Evolutionary conservation across 2,113 vertebrate species (phyloP).

Genomic region (Amazona guildingii): DNA sequence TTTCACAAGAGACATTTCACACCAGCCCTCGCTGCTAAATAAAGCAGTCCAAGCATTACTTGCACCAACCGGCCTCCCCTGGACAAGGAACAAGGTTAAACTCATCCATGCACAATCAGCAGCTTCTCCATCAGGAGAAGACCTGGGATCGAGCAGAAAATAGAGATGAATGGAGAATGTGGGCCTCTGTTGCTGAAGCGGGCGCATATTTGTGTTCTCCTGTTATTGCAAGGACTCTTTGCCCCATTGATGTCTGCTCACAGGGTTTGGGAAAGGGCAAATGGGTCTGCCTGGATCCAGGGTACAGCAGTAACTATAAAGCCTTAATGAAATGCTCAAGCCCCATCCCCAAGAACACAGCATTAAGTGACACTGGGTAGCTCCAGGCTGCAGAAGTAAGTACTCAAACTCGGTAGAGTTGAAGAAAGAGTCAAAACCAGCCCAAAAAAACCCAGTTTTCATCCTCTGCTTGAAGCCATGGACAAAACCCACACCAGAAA

Average conservation of each 20-base stretch:
- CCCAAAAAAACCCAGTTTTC: neutral
- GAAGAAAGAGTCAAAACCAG: neutral
- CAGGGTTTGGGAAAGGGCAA: neutral
- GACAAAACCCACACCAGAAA: neutral
- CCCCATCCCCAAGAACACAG: accelerated
- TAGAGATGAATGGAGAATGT: neutral
- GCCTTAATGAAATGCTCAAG: accelerated
- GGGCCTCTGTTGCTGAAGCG: neutral
- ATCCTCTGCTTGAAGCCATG: accelerated
- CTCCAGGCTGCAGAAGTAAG: neutral
- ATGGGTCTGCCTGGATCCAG: accelerated
- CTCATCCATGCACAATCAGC: neutral
- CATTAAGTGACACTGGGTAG: neutral
- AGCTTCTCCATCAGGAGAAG: neutral
- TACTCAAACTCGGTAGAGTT: neutral
- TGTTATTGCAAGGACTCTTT: neutral
- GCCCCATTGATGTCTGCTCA: neutral
- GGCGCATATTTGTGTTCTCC: neutral
- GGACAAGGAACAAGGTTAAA: neutral
- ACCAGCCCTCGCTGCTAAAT: neutral
- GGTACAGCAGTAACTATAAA: neutral
- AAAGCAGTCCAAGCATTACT: neutral
- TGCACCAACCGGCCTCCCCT: neutral
- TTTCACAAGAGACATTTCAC: neutral
- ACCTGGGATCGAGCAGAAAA: neutral